Evolutionary conservation across 2,888 invertebrate genomes (phyloP).

Genomic region (Strigamia crassipes): DNA sequence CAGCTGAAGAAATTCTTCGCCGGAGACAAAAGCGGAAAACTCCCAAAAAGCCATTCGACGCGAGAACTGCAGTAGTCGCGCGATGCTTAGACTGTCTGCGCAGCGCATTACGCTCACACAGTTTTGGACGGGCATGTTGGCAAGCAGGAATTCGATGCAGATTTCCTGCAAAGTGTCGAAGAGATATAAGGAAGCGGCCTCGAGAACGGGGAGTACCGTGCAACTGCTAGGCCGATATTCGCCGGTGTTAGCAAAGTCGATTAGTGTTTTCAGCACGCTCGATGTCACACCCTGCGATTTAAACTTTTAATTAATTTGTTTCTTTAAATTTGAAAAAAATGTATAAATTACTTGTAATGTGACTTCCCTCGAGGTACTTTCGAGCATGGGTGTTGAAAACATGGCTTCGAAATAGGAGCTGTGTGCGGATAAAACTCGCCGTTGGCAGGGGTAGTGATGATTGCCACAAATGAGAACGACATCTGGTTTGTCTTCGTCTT

Average conservation of each 20-base stretch:
- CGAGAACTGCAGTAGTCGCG: slow-evolving; percentile 50
- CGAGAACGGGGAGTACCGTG: slow-evolving; percentile 41
- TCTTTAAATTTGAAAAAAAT: no score
- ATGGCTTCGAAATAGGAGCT: slow-evolving; percentile 63
- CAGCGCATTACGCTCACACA: slow-evolving; percentile 52
- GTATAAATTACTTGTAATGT: slow-evolving; percentile 60
- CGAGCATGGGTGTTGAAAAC: slow-evolving; percentile 55
- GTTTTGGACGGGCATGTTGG: slow-evolving; percentile 50
- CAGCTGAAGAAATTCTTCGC: slow-evolving; percentile 51
- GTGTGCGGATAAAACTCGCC: slow-evolving; percentile 56
- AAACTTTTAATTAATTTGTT: background rate
- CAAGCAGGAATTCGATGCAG: slow-evolving; percentile 52
- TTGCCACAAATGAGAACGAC: slow-evolving; percentile 55
- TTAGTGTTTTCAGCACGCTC: slow-evolving; percentile 58
- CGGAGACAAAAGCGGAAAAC: slow-evolving; percentile 50
- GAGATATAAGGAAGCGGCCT: slow-evolving; percentile 55
- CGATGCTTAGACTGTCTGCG: slow-evolving; percentile 51
- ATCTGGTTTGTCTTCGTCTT: slow-evolving; percentile 47
- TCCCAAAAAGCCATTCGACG: slow-evolving; percentile 52
- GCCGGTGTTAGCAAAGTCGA: slow-evolving; percentile 53
- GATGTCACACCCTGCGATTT: slow-evolving; percentile 58
- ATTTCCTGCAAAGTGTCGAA: slow-evolving; percentile 57
- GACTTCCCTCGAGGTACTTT: slow-evolving; percentile 53
- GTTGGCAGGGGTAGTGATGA: slow-evolving; percentile 54
- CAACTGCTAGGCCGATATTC: slow-evolving; percentile 30